phyloP scores from a whole-genome alignment of 2,888 invertebrate genomes.

The Crematogaster levior region DNA sequence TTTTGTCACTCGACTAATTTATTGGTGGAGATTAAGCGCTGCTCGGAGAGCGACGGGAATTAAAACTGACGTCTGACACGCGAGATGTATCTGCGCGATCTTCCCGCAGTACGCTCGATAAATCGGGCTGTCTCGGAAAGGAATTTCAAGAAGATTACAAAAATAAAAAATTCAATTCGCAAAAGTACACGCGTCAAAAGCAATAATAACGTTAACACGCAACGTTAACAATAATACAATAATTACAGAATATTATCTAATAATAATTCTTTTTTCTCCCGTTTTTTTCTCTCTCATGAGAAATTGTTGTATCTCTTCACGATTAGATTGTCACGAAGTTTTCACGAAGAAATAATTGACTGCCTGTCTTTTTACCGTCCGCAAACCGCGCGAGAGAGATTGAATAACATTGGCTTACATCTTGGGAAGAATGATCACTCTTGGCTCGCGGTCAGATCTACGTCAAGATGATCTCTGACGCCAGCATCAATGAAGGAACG shows the following conservation, averaged over 20 bases:
- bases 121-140: background rate
- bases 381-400: conserved; percentile 18
- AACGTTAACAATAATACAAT: no score
- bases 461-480: conserved; percentile 82
- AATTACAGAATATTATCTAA: background rate
- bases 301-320: background rate
- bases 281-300: background rate
- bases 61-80: conserved; percentile 31
- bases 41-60: conserved; percentile 2
- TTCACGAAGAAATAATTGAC: background rate
- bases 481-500: conserved; percentile 82
- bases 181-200: background rate
- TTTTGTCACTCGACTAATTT: conserved; percentile 25
- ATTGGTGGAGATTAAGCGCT: conserved; percentile 9
- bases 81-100: background rate
- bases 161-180: conserved; percentile 4
- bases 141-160: background rate
- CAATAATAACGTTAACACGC: background rate
- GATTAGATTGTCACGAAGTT: background rate
- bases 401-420: conserved; percentile 23
- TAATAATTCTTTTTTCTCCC: background rate
- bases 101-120: background rate
- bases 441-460: conserved; percentile 80
- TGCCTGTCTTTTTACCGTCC: background rate
- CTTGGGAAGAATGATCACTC: conserved; percentile 59